Evolutionary conservation across 2,797 vertebrate species (phyloP).

Genomic region (Vultur gryphus): DNA sequence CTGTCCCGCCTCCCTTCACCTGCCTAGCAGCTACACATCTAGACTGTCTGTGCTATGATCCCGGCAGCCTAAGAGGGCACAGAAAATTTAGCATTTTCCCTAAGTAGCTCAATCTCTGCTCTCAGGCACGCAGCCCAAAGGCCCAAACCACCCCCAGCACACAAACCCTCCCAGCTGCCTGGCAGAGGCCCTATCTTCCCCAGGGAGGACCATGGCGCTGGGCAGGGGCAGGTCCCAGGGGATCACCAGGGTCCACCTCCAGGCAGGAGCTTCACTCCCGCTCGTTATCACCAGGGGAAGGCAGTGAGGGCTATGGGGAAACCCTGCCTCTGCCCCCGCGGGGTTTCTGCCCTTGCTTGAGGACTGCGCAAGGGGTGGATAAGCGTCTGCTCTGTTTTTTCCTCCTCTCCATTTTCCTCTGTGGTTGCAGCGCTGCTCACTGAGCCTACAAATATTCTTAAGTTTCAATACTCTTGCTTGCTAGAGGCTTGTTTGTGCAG

Average conservation of each 20-base stretch:
- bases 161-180: not conserved
- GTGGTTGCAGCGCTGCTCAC: not conserved
- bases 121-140: not conserved
- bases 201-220: accelerated
- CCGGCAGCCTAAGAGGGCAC: not conserved
- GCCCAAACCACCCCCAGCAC: not conserved
- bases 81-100: not conserved
- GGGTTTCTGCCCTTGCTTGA: not conserved
- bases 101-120: not conserved
- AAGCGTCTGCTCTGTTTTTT: not conserved
- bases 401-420: not conserved
- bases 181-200: not conserved
- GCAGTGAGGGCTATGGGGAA: not conserved
- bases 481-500: not conserved
- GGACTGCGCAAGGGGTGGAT: not conserved
- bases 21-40: not conserved
- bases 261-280: not conserved
- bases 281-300: not conserved
- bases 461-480: not conserved
- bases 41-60: not conserved
- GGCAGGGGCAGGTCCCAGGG: not conserved
- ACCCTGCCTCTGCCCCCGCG: no score
- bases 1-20: not conserved
- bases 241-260: not conserved
- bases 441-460: not conserved